phyloP scores from a whole-genome alignment of 2,797 vertebrate genomes.

The Syndactyla subalaris region DNA sequence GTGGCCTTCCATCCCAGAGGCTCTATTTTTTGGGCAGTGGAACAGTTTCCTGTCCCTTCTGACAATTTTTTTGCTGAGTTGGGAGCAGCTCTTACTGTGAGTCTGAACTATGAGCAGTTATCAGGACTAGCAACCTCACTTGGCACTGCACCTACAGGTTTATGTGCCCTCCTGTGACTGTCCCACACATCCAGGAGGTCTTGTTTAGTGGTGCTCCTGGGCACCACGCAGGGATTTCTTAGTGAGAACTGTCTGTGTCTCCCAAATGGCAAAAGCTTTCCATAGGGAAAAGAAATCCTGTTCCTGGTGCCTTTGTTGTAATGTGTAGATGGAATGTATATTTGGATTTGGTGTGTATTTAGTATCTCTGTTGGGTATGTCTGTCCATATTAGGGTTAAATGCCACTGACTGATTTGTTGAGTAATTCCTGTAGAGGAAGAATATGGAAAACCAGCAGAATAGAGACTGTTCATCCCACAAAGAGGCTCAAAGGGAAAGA shows the following conservation, averaged over 20 bases:
- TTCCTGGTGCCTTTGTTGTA: rapidly evolving
- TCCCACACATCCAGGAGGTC: not conserved
- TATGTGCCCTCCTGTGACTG: not conserved
- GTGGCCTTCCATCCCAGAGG: constrained; percentile 58
- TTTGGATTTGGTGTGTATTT: not conserved
- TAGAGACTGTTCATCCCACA: not conserved
- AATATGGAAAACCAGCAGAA: not conserved
- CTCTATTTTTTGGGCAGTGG: constrained; percentile 10
- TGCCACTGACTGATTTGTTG: not conserved
- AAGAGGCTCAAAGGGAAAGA: not conserved
- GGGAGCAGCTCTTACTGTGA: not conserved
- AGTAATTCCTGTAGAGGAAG: not conserved
- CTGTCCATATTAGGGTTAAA: not conserved
- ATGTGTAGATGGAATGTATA: not conserved
- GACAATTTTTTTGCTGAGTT: not conserved
- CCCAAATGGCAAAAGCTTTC: not conserved
- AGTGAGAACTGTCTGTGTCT: not conserved
- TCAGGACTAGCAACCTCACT: not conserved
- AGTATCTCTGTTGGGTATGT: not conserved
- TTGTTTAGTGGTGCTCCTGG: not conserved
- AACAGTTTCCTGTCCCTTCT: constrained; percentile 34
- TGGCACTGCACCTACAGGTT: not conserved
- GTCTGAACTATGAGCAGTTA: not conserved
- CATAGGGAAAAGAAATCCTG: not conserved
- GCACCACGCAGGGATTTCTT: not conserved